Base-by-base conservation (phyloP, 2,113 vertebrate species). In the Rhinopomastus cyanomelas region DNA sequence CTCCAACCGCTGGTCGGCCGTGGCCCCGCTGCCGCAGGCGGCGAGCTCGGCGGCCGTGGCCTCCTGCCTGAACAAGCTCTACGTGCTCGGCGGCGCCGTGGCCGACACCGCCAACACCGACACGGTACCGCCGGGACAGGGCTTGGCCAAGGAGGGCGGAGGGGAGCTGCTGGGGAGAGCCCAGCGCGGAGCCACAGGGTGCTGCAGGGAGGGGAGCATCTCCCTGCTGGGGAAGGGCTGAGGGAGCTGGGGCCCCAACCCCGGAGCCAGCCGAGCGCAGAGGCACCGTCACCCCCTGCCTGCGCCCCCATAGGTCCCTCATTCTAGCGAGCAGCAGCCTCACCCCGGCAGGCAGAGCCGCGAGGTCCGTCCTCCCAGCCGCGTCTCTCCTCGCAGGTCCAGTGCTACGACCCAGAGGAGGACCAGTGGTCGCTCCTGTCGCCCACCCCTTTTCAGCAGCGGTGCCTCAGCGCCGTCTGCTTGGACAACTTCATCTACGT, bases 401-500 rank as follows among this genome's bases (percentile, higher is more conserved):
- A 98, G 83, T 98, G 98, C 80, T 98, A 97, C 0, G 85, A 98
- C 80, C 97, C 97, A 13, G 84, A 95, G 71, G 92, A 94, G 8
- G 88, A 98, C 48, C 92, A n/a, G n/a, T 98, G 98, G 98, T 96
- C 67, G 0, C 95, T 96, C 6, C 52, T 94, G 86, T 88, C 97
- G 8, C 91, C 96, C 15, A 96, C 97, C 5, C 98, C 98, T 12
- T 98, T 98, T 89, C 93, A 95, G 42, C 97, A 98, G 88, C 80
- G 97, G 7, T 98, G 97, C 85, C 96, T 98, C 12, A 97, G 93
- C 20, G 98, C 97, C 0, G 96, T 97, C 46, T 93, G 97, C 46
- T 80, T 98, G 30, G 96, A 98, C 27, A 94, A 95, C 57, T 94
- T 72, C 20, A 97, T 98, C 65, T 98, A 98, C 8, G 96, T 98